phyloP scores from a whole-genome alignment of 2,797 vertebrate species.

The Anabas testudineus region DNA sequence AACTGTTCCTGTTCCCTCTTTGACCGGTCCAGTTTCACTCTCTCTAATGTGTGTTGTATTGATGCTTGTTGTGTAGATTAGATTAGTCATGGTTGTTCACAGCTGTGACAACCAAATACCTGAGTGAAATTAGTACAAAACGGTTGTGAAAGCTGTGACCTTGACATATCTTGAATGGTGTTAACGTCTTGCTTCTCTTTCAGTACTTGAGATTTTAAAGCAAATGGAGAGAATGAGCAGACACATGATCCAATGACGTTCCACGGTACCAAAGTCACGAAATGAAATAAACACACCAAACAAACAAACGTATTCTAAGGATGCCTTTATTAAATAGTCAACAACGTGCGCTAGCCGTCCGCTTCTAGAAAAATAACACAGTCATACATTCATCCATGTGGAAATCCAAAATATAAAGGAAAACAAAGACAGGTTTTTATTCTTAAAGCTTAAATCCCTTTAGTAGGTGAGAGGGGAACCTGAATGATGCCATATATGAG shows the following conservation, averaged over 20 bases:
- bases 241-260: background rate
- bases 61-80: background rate
- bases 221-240: too few relatives aligned
- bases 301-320: constrained; percentile 67
- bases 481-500: constrained; percentile 58
- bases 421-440: constrained; percentile 61
- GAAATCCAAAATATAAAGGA: constrained; percentile 61
- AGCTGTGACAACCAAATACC: too few relatives aligned
- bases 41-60: background rate
- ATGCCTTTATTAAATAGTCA: constrained; percentile 83
- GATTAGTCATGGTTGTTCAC: background rate
- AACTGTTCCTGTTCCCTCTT: background rate
- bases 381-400: constrained; percentile 75
- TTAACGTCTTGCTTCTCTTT: background rate
- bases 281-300: constrained; percentile 26
- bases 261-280: background rate
- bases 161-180: background rate
- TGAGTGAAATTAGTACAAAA: too few relatives aligned
- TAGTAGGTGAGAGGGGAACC: constrained; percentile 71
- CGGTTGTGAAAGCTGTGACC: background rate
- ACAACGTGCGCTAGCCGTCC: constrained; percentile 79
- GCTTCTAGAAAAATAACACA: constrained; percentile 81
- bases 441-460: constrained; percentile 80
- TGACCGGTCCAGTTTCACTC: background rate
- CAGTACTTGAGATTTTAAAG: background rate